Evolutionary conservation across 2,797 vertebrate species (phyloP), one percentile per base, ranked within the genome.

Genomic region (Myripristis murdjan): DNA sequence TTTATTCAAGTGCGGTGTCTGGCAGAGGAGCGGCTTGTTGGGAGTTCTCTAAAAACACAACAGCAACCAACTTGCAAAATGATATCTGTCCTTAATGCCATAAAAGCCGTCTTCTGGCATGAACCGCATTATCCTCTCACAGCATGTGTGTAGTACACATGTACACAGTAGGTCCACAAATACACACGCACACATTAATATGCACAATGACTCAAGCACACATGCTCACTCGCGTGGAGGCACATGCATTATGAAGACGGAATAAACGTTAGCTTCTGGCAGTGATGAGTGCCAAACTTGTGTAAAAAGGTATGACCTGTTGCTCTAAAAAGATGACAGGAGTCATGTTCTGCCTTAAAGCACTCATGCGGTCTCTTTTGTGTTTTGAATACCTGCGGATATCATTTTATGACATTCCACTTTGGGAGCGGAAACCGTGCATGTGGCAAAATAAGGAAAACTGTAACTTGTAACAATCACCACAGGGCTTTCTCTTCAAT

Each of bases 221-320:
- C 59, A 77, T 65, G 66, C 52, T 64, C 63, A 54, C 64, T 72
- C 64, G 72, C 66, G 56, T 82, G 72, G 62, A 59, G 67, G 70
- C 60, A 75, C 57, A 26, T 62, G 14, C 35, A 12, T 2, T 10
- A 2, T 28, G 47, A 48, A n/a, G 51, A 39, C 10, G 35, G 33
- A 12, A 24, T 61, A 39, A 18, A 63, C 79, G 79, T 83, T 67
- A 72, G 66, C 74, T 73, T 65, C 54, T 68, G 23, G 18, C 15
- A 39, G 14, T 12, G 9, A 49, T 55, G 47, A 64, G 37, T 18
- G 55, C 24, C 66, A 28, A 65, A 51, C 47, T 70, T 37, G 59
- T 26, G 46, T 69, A 73, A 52, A 26, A 39, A 28, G 39, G 64
- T 41, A 14, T 53, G 80, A 91, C 87, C 83, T 87, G 86, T 87